phyloP scores from a whole-genome alignment of 2,797 vertebrate species.

The Tolypeutes matacus region DNA sequence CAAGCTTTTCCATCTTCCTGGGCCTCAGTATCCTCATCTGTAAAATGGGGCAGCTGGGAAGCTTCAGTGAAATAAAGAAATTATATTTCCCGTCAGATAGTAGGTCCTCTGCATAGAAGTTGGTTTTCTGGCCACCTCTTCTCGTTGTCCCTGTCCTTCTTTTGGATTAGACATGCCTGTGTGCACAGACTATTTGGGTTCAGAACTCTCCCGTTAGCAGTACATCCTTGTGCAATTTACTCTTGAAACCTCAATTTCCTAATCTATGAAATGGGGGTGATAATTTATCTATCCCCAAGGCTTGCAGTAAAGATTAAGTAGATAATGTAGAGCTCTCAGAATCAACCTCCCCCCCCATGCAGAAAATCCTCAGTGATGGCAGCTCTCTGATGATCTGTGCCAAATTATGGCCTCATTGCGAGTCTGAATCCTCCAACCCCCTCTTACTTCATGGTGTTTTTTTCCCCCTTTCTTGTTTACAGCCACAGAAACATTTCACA shows the following conservation, averaged over 20 bases:
- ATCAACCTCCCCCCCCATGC: neutral
- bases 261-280: conserved; percentile 24
- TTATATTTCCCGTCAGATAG: neutral
- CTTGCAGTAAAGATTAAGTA: neutral
- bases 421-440: neutral
- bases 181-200: neutral
- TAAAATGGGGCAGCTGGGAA: neutral
- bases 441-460: neutral
- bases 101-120: neutral
- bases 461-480: neutral
- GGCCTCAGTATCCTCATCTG: neutral
- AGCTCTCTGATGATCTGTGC: neutral
- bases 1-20: neutral
- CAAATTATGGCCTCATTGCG: neutral
- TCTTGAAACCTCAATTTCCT: conserved; percentile 13
- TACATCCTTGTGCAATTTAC: neutral
- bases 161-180: neutral
- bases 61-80: neutral
- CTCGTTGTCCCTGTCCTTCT: neutral
- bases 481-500: neutral
- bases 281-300: neutral
- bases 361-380: neutral
- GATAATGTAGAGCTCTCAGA: neutral
- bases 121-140: neutral
- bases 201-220: neutral